These are phyloP conservation scores for Drosophila vallismaia DNA, from an alignment of 2,888 invertebrate genomes.

Conservation along the genomic window DNA sequence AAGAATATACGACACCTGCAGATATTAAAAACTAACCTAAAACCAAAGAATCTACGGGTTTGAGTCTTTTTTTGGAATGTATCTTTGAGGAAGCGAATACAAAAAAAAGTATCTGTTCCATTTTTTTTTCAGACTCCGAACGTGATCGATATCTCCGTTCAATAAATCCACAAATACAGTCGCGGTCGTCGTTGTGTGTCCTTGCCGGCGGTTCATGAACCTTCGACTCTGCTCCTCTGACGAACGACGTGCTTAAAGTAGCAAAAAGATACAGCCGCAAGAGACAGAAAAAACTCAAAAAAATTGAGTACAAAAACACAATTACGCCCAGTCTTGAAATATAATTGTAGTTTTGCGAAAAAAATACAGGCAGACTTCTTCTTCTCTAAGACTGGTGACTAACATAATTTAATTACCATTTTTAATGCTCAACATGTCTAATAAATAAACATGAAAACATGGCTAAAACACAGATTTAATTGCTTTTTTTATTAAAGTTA, in stretches of 20 bases:
- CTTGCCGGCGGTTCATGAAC: slow-evolving; percentile 77
- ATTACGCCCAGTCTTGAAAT: slow-evolving; percentile 38
- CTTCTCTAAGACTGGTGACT: slow-evolving; percentile 7
- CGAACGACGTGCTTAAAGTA: slow-evolving; percentile 64
- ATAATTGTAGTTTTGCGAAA: slow-evolving; percentile 32
- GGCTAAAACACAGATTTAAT: background rate
- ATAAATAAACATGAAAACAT: slow-evolving; percentile 8
- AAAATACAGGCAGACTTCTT: background rate
- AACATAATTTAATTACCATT: slow-evolving; percentile 1
- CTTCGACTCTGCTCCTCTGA: slow-evolving; percentile 48
- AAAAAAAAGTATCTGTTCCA: slow-evolving; percentile 19
- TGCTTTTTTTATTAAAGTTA: slow-evolving; percentile 5
- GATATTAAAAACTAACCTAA: no score
- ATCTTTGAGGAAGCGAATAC: slow-evolving; percentile 55
- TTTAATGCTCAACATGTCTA: slow-evolving; percentile 6
- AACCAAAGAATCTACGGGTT: no score
- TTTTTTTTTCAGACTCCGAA: slow-evolving; percentile 44
- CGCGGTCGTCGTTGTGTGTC: slow-evolving; percentile 48
- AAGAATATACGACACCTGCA: no score
- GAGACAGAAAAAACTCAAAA: slow-evolving; percentile 16
- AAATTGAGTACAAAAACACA: slow-evolving; percentile 24
- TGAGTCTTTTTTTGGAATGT: background rate
- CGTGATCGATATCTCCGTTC: slow-evolving; percentile 62
- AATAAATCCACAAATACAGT: background rate
- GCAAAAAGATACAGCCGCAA: slow-evolving; percentile 55